Evolutionary conservation across 2,888 invertebrate genomes (phyloP).

Genomic region (Podotricha telesiphe): DNA sequence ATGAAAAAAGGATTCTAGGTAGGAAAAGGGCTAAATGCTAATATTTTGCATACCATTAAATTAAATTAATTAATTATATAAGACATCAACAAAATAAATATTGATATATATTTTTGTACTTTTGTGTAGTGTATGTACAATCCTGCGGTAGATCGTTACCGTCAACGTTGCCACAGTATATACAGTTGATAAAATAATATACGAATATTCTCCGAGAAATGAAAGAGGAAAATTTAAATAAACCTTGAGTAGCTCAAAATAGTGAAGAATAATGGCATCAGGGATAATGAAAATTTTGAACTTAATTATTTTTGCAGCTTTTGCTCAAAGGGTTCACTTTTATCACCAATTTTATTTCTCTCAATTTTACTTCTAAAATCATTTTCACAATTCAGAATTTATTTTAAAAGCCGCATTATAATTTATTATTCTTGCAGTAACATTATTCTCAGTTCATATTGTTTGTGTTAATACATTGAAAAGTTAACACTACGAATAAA

Average conservation of each 20-base stretch:
- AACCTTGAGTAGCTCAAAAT: neutral
- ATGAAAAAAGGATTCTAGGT: too few relatives aligned
- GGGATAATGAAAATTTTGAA: constrained; percentile 11
- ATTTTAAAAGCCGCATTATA: constrained; percentile 30
- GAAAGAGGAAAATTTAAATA: neutral
- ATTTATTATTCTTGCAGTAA: constrained; percentile 30
- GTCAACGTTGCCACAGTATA: too few relatives aligned
- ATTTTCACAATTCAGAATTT: constrained; percentile 36
- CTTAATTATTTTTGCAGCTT: constrained; percentile 33
- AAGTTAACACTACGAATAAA: neutral
- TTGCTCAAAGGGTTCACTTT: constrained; percentile 30
- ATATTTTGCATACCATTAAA: too few relatives aligned
- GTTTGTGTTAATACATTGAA: constrained; percentile 22
- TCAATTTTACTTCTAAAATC: constrained; percentile 36
- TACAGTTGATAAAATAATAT: neutral
- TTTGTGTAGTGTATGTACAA: too few relatives aligned
- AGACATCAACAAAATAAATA: too few relatives aligned
- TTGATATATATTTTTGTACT: too few relatives aligned
- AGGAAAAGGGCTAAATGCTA: too few relatives aligned
- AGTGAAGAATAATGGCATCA: neutral
- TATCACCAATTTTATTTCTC: constrained; percentile 34
- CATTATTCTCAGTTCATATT: constrained; percentile 26
- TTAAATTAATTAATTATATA: too few relatives aligned
- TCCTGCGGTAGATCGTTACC: too few relatives aligned
- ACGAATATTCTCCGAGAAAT: neutral